Evolutionary conservation across 53 echinoderm and acorn worm genomes (phyloP), one percentile per base, ranked within the genome.

Genomic region (Henricia sp.): DNA sequence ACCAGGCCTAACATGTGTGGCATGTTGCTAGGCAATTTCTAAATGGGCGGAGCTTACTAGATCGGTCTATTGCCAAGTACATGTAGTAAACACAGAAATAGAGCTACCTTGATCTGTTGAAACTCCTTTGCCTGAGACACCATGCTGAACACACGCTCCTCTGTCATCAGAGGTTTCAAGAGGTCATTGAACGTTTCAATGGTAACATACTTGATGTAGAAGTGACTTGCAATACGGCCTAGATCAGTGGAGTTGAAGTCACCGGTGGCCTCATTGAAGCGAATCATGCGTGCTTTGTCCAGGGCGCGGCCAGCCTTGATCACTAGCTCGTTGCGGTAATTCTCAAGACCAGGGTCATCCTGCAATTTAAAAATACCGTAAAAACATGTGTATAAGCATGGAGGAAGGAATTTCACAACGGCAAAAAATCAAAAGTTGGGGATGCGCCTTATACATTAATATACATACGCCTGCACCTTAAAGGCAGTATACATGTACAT

Each of bases 271-370:
- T 96, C 91, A 25, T 91, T 92, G 51, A 96, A 96, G 14, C 96
- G 89, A 19, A 96, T 91, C 96, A 96, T 96, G 84, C 90, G 87
- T 19, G 93, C 91, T 37, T 96, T 96, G 85, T 96, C 96, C 33
- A 96, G 71, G 50, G 77, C 73, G 23, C 88, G 86, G 12, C 92
- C 96, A 1, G 96, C 87, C 34, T 51, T 76, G 53, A 55, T 85
- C 65, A 96, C 90, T 67, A 96, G 65, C 37, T 96, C 96, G 27
- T 56, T 84, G 25, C 96, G 87, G 77, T 90, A 91, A 10, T 89
- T 88, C 65, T 84, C 83, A 25, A 96, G 73, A 26, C 91, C 93
- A 23, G 95, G 95, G 70, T 95, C 92, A 36, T 88, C 71, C 94
- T 94, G 75, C 24, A 1, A 50, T 23, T 0, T 9, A 13, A 1